Evolutionary conservation across 1,140 invertebrate genomes (phyloP), one percentile per base, ranked within the genome.

Genomic region (Charaxes varanes): DNA sequence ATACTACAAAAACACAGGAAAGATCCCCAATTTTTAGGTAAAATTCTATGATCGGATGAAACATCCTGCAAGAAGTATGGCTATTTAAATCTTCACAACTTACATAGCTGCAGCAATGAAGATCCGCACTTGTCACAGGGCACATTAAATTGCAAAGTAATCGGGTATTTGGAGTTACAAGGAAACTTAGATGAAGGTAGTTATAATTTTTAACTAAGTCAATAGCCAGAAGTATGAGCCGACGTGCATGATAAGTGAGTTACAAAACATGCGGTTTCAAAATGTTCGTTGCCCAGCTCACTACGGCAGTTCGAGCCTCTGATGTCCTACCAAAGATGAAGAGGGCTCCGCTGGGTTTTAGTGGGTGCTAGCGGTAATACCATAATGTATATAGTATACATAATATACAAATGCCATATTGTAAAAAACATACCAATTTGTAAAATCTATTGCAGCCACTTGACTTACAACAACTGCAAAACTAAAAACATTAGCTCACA

Each of bases 21-120:
- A 36, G 53, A 67, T 34, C 47, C 56, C 2, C 17, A 56, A 21
- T 70, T 72, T 36, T 57, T 74, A 2, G 37, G 57, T 6, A 67
- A 53, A 44, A 40, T 67, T 36, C 52, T 81, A 14, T 77, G 64
- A 51, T 56, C 58, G 4, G 70, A 79, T 49, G 68, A 80, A 34
- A 55, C 62, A 6, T 56, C 35, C 6, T 78, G 64, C 55, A 60
- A 52, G 46, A 61, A 53, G 30, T 40, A 58, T 36, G 56, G 62
- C 0, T 31, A 46, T 21, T 47, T 72, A 28, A 67, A 66, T 46
- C 14, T 53, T 4, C 56, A 71, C 31, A 74, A 70, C 41, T 33
- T 47, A 17, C 56, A 60, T 34, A 53, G 46, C 15, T 71, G 57
- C 51, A 21, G 33, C 4, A 16, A 10, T 2, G 22, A 51, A 50